Conservation (phyloP, 2,888 invertebrate species). For the Liopterus haemorrhoidalis region DNA sequence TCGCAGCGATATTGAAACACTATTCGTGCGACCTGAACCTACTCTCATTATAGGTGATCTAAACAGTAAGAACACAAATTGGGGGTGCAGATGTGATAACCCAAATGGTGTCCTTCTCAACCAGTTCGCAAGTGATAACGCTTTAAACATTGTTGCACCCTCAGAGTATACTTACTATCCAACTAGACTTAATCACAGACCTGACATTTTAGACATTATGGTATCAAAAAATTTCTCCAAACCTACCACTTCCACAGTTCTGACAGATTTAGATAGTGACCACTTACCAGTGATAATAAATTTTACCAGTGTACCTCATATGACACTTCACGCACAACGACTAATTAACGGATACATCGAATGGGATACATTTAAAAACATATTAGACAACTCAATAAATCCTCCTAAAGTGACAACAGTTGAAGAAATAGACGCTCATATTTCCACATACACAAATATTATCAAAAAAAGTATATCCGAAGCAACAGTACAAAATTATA, state of each 20-base stretch:
- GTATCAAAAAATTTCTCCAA: conserved; percentile 17
- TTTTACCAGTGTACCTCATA: conserved; percentile 4
- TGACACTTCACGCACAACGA: too few relatives aligned
- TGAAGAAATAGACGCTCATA: too few relatives aligned
- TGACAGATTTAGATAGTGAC: conserved; percentile 20
- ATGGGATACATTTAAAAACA: too few relatives aligned
- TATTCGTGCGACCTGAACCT: too few relatives aligned
- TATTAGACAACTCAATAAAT: too few relatives aligned
- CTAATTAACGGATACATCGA: too few relatives aligned
- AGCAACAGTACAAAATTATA: too few relatives aligned
- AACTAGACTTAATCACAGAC: conserved; percentile 14
- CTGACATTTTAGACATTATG: conserved; percentile 21
- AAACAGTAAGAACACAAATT: conserved; percentile 17
- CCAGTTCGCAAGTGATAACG: conserved; percentile 8
- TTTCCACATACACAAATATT: too few relatives aligned
- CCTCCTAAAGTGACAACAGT: too few relatives aligned
- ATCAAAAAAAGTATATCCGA: too few relatives aligned
- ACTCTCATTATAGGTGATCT: conserved; percentile 20
- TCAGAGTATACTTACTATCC: conserved; percentile 19
- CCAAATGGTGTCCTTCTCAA: conserved; percentile 14
- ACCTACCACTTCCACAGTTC: conserved; percentile 17
- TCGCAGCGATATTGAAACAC: too few relatives aligned
- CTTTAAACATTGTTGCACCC: conserved; percentile 19
- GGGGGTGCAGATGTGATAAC: conserved; percentile 21
- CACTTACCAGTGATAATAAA: conserved; percentile 13